Evolutionary conservation across 1,140 invertebrate genomes (phyloP).

Genomic region (Nilaparvata lugens): DNA sequence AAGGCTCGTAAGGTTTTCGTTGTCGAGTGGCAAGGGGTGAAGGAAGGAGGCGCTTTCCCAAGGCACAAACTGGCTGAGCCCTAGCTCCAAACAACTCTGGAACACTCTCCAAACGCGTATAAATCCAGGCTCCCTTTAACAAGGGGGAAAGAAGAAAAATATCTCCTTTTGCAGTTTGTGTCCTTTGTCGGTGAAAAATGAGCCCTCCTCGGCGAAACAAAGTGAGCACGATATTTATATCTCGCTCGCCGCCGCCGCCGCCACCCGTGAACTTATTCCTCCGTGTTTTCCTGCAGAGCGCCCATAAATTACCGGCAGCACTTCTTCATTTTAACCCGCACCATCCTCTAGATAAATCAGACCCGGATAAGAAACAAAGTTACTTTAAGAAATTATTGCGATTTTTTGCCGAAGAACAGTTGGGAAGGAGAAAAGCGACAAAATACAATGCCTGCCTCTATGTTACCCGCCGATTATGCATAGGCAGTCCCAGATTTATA

Average conservation of each 20-base stretch:
- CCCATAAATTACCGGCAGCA: background rate
- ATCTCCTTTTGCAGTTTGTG: constrained; percentile 18
- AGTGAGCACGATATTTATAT: constrained; percentile 11
- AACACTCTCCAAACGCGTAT: constrained; percentile 14
- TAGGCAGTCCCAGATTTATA: too few relatives aligned
- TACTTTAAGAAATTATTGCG: constrained; percentile 7
- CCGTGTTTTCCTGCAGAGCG: constrained; percentile 1
- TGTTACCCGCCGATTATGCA: too few relatives aligned
- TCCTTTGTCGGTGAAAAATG: constrained; percentile 12
- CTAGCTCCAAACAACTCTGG: background rate
- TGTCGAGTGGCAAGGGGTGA: too few relatives aligned
- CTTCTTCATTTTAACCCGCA: constrained; percentile 7
- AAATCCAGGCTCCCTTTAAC: constrained; percentile 12
- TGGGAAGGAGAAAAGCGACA: too few relatives aligned
- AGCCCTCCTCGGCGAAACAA: constrained; percentile 1
- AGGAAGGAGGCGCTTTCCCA: too few relatives aligned
- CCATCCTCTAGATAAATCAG: background rate
- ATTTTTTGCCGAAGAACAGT: background rate
- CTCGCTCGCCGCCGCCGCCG: constrained; percentile 3
- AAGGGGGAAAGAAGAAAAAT: constrained; percentile 15
- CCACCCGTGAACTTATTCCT: constrained; percentile 11
- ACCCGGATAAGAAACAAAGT: constrained; percentile 7
- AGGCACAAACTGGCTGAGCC: too few relatives aligned
- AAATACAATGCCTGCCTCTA: too few relatives aligned
- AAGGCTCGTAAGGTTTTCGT: too few relatives aligned